Evolutionary conservation across 2,888 invertebrate species (phyloP), one percentile per base, ranked within the genome.

Genomic region (Ctenicera cuprea): DNA sequence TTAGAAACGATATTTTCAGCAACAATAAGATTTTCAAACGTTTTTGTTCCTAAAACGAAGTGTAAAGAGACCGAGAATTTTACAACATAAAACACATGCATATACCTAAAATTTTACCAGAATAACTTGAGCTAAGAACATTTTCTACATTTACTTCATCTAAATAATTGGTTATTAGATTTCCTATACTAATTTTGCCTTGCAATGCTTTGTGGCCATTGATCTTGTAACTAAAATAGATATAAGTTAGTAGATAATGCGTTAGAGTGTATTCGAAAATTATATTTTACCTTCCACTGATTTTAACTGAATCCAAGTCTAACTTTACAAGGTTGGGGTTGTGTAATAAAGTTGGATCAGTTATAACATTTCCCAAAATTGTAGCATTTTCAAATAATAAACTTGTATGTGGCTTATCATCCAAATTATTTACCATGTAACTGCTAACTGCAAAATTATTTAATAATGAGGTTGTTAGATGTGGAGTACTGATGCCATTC

Each of bases 341-440:
- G 67, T 86, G 84, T 18, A 73, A 73, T 43, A 76, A 63, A 12
- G 69, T 70, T 22, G 79, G 63, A 69, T 83, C 77, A 57, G 85
- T 65, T 5, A 74, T 48, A 50, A 86, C 76, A 76, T 85, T 82
- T 52, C 86, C 86, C 0, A 71, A 43, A 48, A 86, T 79, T 30
- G 78, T 82, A 16, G 82, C 79, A 69, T 85, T 85, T 78, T 85
- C 81, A 78, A 86, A 86, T 59, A 79, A 70, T 61, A 82, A 83
- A 52, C 80, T 82, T 26, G 78, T 74, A 7, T 79, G 68, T 22
- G 77, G 48, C 65, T 72, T 80, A 18, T 80, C 76, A 4, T 76
- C 76, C 11, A 80, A 77, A 63, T 79, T 77, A 68, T 84, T 85
- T 45, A 82, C 67, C 80, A 86, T 80, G 71, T 83, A 86, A 30